Conservation (phyloP, 2,888 invertebrate genomes). For the Atrina japonica region DNA sequence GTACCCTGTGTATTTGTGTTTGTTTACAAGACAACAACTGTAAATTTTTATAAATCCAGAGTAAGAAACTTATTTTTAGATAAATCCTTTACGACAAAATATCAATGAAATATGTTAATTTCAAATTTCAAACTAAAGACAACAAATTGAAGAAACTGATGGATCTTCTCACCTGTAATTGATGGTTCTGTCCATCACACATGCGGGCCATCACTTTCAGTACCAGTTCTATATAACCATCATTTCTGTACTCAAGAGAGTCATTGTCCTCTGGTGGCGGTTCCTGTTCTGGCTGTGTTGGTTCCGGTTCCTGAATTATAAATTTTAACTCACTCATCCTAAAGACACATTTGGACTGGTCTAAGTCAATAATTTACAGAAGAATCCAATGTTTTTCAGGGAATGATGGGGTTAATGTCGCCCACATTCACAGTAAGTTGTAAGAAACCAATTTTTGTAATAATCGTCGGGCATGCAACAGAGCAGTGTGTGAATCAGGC, state of each 20-base stretch:
- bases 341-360: no score
- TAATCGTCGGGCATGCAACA: background rate
- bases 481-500: no score
- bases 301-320: conserved; percentile 15
- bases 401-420: no score
- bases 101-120: background rate
- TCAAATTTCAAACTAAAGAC: background rate
- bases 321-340: no score
- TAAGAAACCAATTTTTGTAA: background rate
- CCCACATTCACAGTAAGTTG: conserved; percentile 1
- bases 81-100: no score
- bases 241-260: conserved; percentile 75
- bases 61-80: background rate
- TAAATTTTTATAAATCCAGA: background rate
- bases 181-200: conserved; percentile 80
- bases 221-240: conserved; percentile 80
- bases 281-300: conserved; percentile 45
- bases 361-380: no score
- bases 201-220: conserved; percentile 80
- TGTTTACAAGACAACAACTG: no score
- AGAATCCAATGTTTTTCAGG: no score
- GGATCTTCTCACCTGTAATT: conserved; percentile 75
- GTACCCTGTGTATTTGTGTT: background rate
- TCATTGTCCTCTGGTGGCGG: conserved; percentile 51
- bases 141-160: no score